Evolutionary conservation across 2,797 vertebrate species (phyloP).

Genomic region (Tenualosa ilisha): DNA sequence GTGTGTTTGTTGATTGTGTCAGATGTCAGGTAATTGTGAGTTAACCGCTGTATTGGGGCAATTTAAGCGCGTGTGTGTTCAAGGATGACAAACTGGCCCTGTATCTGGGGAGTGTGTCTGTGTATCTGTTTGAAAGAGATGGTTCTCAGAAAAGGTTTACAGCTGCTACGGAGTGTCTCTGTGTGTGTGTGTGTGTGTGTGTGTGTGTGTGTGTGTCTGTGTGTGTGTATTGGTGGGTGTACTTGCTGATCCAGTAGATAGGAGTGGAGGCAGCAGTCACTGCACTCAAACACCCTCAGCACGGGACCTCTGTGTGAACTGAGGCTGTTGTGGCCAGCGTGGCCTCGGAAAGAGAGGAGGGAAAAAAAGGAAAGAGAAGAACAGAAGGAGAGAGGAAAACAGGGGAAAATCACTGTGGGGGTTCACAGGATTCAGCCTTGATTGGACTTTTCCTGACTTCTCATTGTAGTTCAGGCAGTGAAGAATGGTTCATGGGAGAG

Average conservation of each 20-base stretch:
- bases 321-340: constrained; percentile 46
- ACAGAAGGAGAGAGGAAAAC: constrained; percentile 18
- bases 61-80: constrained; percentile 63
- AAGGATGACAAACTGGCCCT: constrained; percentile 49
- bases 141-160: constrained; percentile 26
- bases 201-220: constrained; percentile 32
- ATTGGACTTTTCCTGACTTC: constrained; percentile 27
- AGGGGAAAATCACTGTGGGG: constrained; percentile 17
- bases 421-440: constrained; percentile 36
- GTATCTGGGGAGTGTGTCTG: constrained; percentile 27
- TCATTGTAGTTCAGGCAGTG: constrained; percentile 9
- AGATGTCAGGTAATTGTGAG: not conserved
- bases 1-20: too few species aligned
- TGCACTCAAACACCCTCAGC: constrained; percentile 48
- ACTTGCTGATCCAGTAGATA: constrained; percentile 39
- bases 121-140: constrained; percentile 27
- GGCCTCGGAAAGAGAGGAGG: not conserved
- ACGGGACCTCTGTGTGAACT: constrained; percentile 57
- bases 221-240: constrained; percentile 17
- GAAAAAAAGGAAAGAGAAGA: constrained; percentile 45
- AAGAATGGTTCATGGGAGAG: not conserved
- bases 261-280: constrained; percentile 57
- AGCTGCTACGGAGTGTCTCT: constrained; percentile 49
- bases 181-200: constrained; percentile 40
- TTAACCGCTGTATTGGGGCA: constrained; percentile 22